These are phyloP conservation scores for Porites rus DNA, from an alignment of 92 coral and sea anemone species.

Conservation along the genomic window DNA sequence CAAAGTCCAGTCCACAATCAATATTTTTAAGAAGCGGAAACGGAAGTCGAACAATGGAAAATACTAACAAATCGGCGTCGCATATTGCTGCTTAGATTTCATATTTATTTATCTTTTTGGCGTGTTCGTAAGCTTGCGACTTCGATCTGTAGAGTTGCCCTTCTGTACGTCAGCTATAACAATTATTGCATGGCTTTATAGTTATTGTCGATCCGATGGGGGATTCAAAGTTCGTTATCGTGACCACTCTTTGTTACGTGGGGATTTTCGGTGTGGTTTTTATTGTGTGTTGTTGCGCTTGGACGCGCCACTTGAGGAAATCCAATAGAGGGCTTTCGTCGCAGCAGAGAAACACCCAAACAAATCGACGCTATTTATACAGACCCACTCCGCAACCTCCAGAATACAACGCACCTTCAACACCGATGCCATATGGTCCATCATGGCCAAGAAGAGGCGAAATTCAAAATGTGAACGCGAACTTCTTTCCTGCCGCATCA, in stretches of 20 bases:
- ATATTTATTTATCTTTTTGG: not conserved
- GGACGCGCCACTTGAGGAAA: conserved; percentile 74
- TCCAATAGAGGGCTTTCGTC: conserved; percentile 40
- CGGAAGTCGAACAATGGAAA: not conserved
- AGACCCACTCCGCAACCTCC: conserved; percentile 41
- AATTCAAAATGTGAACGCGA: not conserved
- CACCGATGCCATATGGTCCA: conserved; percentile 20
- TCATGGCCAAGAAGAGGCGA: conserved; percentile 9
- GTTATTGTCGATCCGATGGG: conserved; percentile 56
- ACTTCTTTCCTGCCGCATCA: not conserved
- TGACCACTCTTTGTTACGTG: conserved; percentile 87
- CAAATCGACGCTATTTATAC: conserved; percentile 53
- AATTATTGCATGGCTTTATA: not conserved
- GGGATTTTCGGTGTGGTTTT: conserved; percentile 78
- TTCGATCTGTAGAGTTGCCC: not conserved
- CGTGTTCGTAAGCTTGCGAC: not conserved
- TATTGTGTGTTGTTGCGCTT: conserved; percentile 89
- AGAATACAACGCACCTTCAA: conserved; percentile 29
- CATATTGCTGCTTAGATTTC: too few relatives aligned
- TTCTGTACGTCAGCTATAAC: not conserved
- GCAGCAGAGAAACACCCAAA: conserved; percentile 31
- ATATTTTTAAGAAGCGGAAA: not conserved
- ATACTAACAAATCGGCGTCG: not conserved
- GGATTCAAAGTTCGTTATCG: conserved; percentile 78
- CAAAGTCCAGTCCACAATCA: too few relatives aligned